These are phyloP conservation scores for Drosophila fulvimacula DNA, from an alignment of 2,888 invertebrate species.

Conservation along the genomic window DNA sequence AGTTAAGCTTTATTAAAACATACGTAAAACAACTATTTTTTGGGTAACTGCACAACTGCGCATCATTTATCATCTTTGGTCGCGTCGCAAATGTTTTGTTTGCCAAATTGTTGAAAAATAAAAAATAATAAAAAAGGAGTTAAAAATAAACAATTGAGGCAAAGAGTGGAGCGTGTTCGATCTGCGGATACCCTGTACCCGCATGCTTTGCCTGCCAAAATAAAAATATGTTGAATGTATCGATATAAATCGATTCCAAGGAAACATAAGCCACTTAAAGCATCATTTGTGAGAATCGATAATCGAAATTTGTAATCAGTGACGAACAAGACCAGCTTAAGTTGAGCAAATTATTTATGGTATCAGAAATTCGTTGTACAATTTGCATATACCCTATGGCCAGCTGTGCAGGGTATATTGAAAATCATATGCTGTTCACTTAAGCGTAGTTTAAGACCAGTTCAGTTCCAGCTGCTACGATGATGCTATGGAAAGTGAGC, in stretches of 20 bases:
- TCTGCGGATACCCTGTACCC: background rate
- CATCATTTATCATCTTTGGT: constrained; percentile 74
- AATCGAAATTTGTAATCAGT: background rate
- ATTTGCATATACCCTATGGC: background rate
- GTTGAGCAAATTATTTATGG: background rate
- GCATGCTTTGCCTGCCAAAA: background rate
- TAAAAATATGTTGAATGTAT: background rate
- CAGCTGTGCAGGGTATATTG: constrained; percentile 1
- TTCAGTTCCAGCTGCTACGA: constrained; percentile 18
- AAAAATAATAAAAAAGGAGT: constrained; percentile 9
- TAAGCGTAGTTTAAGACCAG: constrained; percentile 50
- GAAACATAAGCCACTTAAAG: background rate
- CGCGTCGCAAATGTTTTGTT: constrained; percentile 68
- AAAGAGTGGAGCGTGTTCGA: background rate
- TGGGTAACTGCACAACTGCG: constrained; percentile 69
- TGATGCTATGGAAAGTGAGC: constrained; percentile 29
- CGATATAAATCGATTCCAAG: background rate
- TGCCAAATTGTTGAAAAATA: constrained; percentile 53
- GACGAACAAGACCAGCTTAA: background rate
- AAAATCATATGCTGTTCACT: background rate
- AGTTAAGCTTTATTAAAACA: constrained; percentile 80
- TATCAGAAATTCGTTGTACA: background rate
- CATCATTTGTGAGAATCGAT: background rate
- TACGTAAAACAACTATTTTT: constrained; percentile 62
- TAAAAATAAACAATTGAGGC: constrained; percentile 9